phyloP scores from a whole-genome alignment of 2,797 vertebrate genomes.

The Chanos chanos region DNA sequence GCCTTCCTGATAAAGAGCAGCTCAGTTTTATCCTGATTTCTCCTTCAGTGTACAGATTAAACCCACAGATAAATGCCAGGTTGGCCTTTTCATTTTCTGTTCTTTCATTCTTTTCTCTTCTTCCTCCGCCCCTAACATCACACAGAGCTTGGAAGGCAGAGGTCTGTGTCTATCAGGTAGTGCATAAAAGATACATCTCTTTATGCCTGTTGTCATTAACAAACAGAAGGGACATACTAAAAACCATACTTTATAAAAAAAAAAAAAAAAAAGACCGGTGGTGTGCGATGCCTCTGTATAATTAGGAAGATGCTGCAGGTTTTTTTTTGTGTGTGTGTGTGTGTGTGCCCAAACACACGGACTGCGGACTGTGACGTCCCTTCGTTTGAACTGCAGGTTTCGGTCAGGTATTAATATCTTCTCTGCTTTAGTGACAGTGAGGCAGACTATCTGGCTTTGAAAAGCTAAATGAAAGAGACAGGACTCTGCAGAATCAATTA shows the following conservation, averaged over 20 bases:
- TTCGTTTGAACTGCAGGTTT: conserved; percentile 31
- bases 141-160: conserved; percentile 20
- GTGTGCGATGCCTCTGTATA: too few species aligned
- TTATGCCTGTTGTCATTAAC: neutral
- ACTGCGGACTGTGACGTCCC: conserved; percentile 22
- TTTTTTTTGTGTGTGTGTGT: too few species aligned
- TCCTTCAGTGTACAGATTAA: conserved; percentile 84
- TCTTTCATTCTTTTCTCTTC: conserved; percentile 1
- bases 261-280: neutral
- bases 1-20: conserved; percentile 49
- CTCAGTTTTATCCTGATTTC: conserved; percentile 74
- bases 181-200: conserved; percentile 15
- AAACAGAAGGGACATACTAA: too few species aligned
- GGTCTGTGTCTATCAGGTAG: neutral
- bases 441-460: conserved; percentile 41
- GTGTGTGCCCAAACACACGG: too few species aligned
- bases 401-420: conserved; percentile 34
- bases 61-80: conserved; percentile 54
- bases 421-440: conserved; percentile 24
- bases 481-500: conserved; percentile 82
- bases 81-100: conserved; percentile 42
- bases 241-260: neutral
- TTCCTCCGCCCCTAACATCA: conserved; percentile 1
- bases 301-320: neutral
- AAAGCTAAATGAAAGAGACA: conserved; percentile 63